Evolutionary conservation across 1,140 invertebrate genomes (phyloP), one percentile per base, ranked within the genome.

Genomic region (Pemphigus obesinymphae): DNA sequence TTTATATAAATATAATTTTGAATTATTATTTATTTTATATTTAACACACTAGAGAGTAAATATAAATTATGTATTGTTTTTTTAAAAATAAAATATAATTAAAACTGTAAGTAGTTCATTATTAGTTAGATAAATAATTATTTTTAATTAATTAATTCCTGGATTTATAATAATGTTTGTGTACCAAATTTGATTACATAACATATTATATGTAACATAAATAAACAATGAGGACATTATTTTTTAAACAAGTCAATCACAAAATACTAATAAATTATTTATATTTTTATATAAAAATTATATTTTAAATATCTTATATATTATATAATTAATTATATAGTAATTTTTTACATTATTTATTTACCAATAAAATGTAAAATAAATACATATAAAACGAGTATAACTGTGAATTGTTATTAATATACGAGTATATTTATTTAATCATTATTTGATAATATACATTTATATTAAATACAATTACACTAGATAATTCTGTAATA

Each of bases 151-250:
- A 26, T 29, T 43, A 15, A 43, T 45, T 26, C 0, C 29, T 23
- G 0, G 7, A 70, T 43, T 45, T 45, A 17, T 45, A 40, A 17
- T 48, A 72, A 50, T 29, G 70, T 78, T 78, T 78, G 73, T 78
- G 73, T 78, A 78, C 73, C 55, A 82, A 82, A 82, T 82, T 82
- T 66, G 78, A 78, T 8, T 40, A 58, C 17, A 73, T 26, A 45
- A 70, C 8, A 61, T 15, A 31, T n/a, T n/a, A n/a, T n/a, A n/a
- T n/a, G n/a, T n/a, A 23, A 37, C 20, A n/a, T 45, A 70, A 70
- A 23, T 70, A 70, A n/a, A 70, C 13, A 15, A 70, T 40, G 37
- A 70, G 26, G 10, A 66, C 17, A 40, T 26, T 40, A 3, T 45
- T 70, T 45, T 70, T 43, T 15, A 13, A 66, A 66, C 13, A 43